Evolutionary conservation across 2,113 vertebrate genomes (phyloP), one percentile per base, ranked within the genome.

Genomic region (Mus musculus): DNA sequence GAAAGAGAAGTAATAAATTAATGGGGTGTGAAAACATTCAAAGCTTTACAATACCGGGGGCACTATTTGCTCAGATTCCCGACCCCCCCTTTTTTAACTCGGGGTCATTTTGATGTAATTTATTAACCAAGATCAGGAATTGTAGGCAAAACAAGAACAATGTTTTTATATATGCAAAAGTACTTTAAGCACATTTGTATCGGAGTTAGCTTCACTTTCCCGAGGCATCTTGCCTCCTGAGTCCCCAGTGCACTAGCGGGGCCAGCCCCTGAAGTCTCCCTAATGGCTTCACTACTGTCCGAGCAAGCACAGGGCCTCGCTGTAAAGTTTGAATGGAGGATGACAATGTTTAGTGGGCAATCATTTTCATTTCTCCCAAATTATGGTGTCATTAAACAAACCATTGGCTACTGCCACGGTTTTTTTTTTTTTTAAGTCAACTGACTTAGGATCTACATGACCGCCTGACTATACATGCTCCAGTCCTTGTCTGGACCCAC

Each of bases 1-100:
- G 99, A 98, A 99, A 99, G 99, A 99, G 99, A 99, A 99, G 99
- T 99, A 99, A 99, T 99, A 99, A 99, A 99, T 99, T 99, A 99
- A 99, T 99, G 99, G 99, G 99, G 99, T 99, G 99, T 99, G 99
- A 99, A 99, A 99, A 98, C 98, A 99, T 99, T 99, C 99, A 99
- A 99, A 99, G 99, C 99, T 99, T 99, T 99, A 99, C 99, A 99
- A 99, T 99, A 99, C 99, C 99, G 97, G 99, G 99, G 99, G 99
- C 99, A 99, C 99, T 99, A 99, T 99, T 99, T 99, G 99, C 99
- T 99, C 99, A 99, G 99, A 99, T 98, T 36, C 20, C 39, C 63
- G 49, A 42, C 75, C 73, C 98, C 97, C 19, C 11, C 89, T 56
- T 96, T 98, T 98, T 98, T 99, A 99, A 99, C 99, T 99, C 99